A percentile compares a stretch with the other conserved stretches of the same genome.
Evolutionary conservation across 2,113 vertebrate genomes (phyloP).

Genomic region (Oostethus manadensis): DNA sequence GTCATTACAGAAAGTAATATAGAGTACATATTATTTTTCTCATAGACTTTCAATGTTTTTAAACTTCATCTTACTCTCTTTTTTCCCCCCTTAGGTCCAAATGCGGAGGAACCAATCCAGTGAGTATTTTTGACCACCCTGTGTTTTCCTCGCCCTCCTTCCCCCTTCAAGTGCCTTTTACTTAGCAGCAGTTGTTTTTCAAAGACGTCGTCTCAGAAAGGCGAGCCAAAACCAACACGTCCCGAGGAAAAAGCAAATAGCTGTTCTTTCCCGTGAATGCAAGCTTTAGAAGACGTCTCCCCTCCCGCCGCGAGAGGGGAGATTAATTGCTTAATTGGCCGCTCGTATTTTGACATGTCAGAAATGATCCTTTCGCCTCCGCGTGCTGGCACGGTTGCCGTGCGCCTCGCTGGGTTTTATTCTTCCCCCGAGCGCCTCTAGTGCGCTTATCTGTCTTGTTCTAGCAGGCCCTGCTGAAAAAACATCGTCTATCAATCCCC

Average conservation of each 20-base stretch:
- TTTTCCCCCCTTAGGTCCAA: conserved; percentile 79
- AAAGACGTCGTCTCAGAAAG: conserved; percentile 51
- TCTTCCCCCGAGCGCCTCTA: background rate
- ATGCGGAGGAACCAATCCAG: conserved; percentile 90
- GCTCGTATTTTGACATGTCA: conserved; percentile 58
- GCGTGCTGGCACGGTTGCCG: conserved; percentile 13
- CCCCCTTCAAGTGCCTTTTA: conserved; percentile 42
- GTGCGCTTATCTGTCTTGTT: conserved; percentile 3
- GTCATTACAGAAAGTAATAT: too few relatives aligned
- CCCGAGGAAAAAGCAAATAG: conserved; percentile 47
- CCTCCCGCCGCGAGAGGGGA: conserved; percentile 40
- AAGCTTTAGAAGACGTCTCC: conserved; percentile 25
- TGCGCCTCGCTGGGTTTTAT: conserved; percentile 2
- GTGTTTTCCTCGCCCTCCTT: conserved; percentile 12
- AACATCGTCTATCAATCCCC: background rate
- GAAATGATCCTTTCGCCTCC: conserved; percentile 48
- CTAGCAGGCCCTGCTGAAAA: background rate
- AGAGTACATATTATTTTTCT: background rate
- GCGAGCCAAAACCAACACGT: conserved; percentile 58
- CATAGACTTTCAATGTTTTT: conserved; percentile 41
- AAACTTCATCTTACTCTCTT: conserved; percentile 41
- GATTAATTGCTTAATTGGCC: conserved; percentile 60
- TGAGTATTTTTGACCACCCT: conserved; percentile 74
- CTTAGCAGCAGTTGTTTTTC: conserved; percentile 50
- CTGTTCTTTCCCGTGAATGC: conserved; percentile 36